These are phyloP conservation scores for Ceratotherium simum DNA, from an alignment of 2,113 vertebrate species.

Conservation along the genomic window DNA sequence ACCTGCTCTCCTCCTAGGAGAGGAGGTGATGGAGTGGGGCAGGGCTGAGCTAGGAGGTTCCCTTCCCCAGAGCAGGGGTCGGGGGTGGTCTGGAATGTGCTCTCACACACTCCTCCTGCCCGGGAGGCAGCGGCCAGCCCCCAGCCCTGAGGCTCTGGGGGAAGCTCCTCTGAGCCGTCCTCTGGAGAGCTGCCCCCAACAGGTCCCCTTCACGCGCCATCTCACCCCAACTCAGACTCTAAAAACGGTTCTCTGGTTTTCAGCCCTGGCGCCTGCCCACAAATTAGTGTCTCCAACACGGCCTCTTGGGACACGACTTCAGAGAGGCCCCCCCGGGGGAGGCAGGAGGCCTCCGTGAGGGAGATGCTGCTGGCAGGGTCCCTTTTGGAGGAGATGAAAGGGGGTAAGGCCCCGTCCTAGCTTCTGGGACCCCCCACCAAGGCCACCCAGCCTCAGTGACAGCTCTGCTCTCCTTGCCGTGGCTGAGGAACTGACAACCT, in stretches of 20 bases:
- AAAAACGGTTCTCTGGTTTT: conserved; percentile 73
- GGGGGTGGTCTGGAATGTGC: neutral
- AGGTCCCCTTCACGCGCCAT: conserved; percentile 43
- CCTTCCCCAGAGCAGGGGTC: neutral
- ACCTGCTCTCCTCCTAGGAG: neutral
- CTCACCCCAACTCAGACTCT: conserved; percentile 66
- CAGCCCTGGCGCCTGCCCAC: conserved; percentile 62
- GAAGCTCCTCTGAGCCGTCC: neutral
- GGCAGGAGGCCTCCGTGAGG: neutral
- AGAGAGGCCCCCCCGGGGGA: conserved; percentile 38
- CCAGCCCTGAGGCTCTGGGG: neutral
- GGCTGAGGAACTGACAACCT: too few species aligned
- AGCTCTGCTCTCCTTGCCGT: neutral
- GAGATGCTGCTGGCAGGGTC: neutral
- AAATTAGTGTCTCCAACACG: conserved; percentile 64
- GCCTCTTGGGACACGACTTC: conserved; percentile 50
- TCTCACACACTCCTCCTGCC: neutral
- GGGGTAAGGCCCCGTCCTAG: neutral
- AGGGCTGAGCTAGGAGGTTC: neutral
- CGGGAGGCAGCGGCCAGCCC: too few species aligned
- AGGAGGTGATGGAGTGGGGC: neutral
- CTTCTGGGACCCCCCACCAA: neutral
- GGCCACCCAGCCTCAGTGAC: neutral
- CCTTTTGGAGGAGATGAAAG: neutral
- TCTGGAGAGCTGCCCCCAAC: neutral